Conservation (phyloP, 2,113 vertebrate species). For the Ahaetulla prasina region DNA sequence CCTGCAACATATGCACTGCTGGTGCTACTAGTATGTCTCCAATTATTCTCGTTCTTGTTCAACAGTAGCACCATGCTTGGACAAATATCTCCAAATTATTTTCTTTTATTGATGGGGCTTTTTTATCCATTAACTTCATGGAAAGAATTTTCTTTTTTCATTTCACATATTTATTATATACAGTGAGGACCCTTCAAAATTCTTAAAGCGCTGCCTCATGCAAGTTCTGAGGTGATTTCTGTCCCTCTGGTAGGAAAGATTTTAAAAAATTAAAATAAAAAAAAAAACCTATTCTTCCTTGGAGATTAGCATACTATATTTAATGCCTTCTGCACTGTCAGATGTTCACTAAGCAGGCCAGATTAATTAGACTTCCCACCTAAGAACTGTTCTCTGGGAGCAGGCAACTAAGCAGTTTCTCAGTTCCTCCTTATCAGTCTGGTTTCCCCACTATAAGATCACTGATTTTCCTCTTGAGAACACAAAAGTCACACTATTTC, state of each 20-base stretch:
- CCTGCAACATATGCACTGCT: background rate
- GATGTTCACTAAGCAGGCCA: background rate
- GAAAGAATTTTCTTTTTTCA: background rate
- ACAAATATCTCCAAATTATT: background rate
- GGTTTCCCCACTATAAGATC: background rate
- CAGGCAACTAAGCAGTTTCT: background rate
- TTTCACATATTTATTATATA: background rate
- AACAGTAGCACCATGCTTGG: background rate
- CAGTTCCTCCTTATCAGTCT: background rate
- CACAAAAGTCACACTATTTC: background rate
- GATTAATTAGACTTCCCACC: background rate
- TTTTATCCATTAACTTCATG: background rate
- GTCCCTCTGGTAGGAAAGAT: background rate
- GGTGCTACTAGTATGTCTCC: background rate
- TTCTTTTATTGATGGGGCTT: background rate
- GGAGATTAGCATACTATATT: background rate
- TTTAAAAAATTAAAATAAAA: background rate
- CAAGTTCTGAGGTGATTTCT: background rate
- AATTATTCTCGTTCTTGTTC: background rate
- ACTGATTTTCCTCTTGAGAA: background rate
- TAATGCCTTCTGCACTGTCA: background rate
- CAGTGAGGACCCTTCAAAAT: background rate
- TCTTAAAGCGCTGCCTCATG: background rate
- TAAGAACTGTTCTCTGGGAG: background rate
- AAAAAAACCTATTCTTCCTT: background rate